These are phyloP conservation scores for Callopanchax toddi DNA, from an alignment of 2,113 vertebrate species.

Conservation along the genomic window DNA sequence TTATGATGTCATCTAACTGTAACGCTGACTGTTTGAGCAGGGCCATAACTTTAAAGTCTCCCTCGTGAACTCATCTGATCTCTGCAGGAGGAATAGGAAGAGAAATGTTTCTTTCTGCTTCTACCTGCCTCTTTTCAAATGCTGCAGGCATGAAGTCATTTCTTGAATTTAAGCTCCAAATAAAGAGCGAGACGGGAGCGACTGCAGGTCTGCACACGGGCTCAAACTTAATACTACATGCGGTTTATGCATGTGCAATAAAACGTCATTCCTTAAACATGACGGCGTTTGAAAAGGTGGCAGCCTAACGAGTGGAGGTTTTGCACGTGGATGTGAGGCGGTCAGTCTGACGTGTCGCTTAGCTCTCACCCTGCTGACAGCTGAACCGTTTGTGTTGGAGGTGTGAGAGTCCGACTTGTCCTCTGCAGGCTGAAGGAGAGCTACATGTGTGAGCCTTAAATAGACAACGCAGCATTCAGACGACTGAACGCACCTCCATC, in stretches of 20 bases:
- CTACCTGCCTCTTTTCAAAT: conserved; percentile 57
- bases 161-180: conserved; percentile 49
- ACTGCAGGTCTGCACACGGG: neutral
- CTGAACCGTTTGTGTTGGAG: conserved; percentile 23
- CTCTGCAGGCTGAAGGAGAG: conserved; percentile 21
- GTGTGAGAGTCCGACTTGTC: conserved; percentile 19
- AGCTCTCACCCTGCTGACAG: conserved; percentile 51
- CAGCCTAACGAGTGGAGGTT: conserved; percentile 19
- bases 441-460: conserved; percentile 17
- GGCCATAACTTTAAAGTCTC: conserved; percentile 57
- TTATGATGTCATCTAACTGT: conserved; percentile 63
- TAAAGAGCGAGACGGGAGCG: conserved; percentile 52
- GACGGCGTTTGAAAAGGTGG: conserved; percentile 41
- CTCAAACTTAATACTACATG: conserved; percentile 21
- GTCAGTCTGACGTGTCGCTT: conserved; percentile 55
- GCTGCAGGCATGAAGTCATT: conserved; percentile 70
- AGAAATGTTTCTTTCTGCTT: conserved; percentile 36
- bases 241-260: conserved; percentile 8
- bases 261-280: conserved; percentile 48
- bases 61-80: conserved; percentile 67
- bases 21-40: conserved; percentile 59
- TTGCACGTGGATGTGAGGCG: conserved; percentile 40
- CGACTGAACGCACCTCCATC: neutral
- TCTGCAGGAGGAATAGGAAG: conserved; percentile 48
- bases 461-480: conserved; percentile 15